Evolutionary conservation across 2,113 vertebrate genomes (phyloP), one percentile per base, ranked within the genome.

Genomic region (Naja naja): DNA sequence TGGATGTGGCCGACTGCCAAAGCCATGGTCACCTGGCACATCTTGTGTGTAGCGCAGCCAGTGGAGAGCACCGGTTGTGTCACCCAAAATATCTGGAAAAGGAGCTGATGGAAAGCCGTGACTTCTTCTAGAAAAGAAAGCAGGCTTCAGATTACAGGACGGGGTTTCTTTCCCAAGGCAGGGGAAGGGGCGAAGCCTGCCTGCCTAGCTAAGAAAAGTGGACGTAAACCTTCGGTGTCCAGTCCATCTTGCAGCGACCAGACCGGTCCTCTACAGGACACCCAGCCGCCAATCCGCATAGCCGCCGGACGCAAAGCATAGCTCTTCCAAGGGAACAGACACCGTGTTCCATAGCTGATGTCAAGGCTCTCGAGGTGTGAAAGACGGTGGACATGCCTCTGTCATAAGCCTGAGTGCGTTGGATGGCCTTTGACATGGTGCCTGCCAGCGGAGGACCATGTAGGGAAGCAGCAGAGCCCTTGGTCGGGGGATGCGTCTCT

Each of bases 371-470:
- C 90, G 93, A 97, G 95, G 96, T 97, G 96, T 95, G 95, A 94
- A 90, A 92, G 94, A 96, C 92, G 90, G 14, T 95, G 91, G 94
- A 94, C 96, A 96, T 96, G 95, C 94, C 95, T 95, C 89, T 94
- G 91, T 96, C 92, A 95, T 94, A 55, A 95, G 95, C 81, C 55
- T 94, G 91, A 91, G 94, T 89, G 92, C 30, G 18, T 93, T 94
- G 91, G 95, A 96, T 96, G 95, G 94, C 96, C 97, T 97, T 96
- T 97, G 96, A 96, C 97, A 96, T 8, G 95, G 93, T 96, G 96
- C 97, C 97, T 95, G 96, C 96, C 96, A 96, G 97, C 97, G 97
- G 97, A 98, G 98, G 97, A 91, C 98, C 98, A 98, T 99, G 97
- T 98, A 98, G 97, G 98, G 98, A 98, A 98, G 97, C 93, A 95